A percentile compares a stretch with the other conserved stretches of the same genome.
phyloP scores from a whole-genome alignment of 2,888 invertebrate species.

The Unio delphinus region DNA sequence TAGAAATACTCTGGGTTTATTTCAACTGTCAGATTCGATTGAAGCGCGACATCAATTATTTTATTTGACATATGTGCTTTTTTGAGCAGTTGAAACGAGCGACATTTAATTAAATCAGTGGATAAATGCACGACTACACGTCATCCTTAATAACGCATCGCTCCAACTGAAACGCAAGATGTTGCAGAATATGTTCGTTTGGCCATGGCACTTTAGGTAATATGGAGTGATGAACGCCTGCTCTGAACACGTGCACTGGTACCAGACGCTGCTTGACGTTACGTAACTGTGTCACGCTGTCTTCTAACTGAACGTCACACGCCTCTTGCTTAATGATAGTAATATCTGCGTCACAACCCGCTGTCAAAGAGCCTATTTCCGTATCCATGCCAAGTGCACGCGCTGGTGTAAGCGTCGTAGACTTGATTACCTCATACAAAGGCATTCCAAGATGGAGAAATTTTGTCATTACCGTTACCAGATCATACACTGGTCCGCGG shows the following conservation, averaged over 20 bases:
- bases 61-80: no score
- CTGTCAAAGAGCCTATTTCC: slow-evolving; percentile 40
- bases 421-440: slow-evolving; percentile 49
- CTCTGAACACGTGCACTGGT: slow-evolving; percentile 58
- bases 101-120: no score
- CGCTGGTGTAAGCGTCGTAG: slow-evolving; percentile 58
- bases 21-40: no score
- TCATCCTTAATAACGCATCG: no score
- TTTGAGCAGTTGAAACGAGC: no score
- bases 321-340: slow-evolving; percentile 53
- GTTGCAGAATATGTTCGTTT: slow-evolving; percentile 11
- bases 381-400: slow-evolving; percentile 37
- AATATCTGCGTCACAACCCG: slow-evolving; percentile 56
- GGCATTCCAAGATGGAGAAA: slow-evolving; percentile 63
- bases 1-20: no score
- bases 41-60: no score
- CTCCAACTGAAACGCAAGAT: no score
- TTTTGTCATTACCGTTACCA: slow-evolving; percentile 60
- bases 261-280: slow-evolving; percentile 36
- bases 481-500: slow-evolving; percentile 61
- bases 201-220: slow-evolving; percentile 29
- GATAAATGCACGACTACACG: no score
- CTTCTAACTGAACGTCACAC: slow-evolving; percentile 50
- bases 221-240: slow-evolving; percentile 38
- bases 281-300: slow-evolving; percentile 47